Conservation (phyloP, 2,888 invertebrate genomes). For the Plebejus argus region DNA sequence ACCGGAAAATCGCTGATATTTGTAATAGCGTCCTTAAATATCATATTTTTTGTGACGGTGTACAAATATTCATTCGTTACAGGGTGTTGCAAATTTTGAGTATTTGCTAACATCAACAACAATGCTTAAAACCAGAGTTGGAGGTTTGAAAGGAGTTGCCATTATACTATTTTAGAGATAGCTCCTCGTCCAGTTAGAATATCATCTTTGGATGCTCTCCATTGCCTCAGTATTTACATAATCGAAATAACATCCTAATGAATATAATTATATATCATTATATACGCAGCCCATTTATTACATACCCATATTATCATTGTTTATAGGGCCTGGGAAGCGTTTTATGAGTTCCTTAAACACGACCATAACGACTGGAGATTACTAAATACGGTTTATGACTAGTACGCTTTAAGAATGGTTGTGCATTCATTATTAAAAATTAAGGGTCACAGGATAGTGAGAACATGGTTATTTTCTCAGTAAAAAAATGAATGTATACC, state of each 20-base stretch:
- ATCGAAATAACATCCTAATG: not conserved
- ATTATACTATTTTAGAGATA: no score
- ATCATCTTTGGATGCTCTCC: no score
- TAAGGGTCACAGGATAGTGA: not conserved
- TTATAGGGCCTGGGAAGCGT: conserved; percentile 21
- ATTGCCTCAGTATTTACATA: not conserved
- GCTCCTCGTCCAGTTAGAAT: no score
- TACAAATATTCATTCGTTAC: not conserved
- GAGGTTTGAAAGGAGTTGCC: no score
- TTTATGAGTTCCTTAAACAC: conserved; percentile 33
- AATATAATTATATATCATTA: not conserved
- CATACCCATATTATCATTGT: conserved; percentile 22
- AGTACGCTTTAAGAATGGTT: conserved; percentile 12
- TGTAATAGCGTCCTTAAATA: no score
- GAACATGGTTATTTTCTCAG: not conserved
- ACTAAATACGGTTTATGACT: conserved; percentile 30
- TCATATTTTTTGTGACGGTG: not conserved
- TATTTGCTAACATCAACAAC: not conserved
- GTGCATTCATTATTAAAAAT: conserved; percentile 7
- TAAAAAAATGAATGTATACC: not conserved
- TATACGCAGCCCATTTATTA: not conserved
- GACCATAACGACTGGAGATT: conserved; percentile 16
- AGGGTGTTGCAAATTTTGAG: not conserved
- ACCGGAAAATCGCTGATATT: no score
- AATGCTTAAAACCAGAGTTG: not conserved